A percentile compares a stretch with the other conserved stretches of the same genome.
phyloP scores from a whole-genome alignment of 2,797 vertebrate genomes.

The Pipistrellus pipistrellus region DNA sequence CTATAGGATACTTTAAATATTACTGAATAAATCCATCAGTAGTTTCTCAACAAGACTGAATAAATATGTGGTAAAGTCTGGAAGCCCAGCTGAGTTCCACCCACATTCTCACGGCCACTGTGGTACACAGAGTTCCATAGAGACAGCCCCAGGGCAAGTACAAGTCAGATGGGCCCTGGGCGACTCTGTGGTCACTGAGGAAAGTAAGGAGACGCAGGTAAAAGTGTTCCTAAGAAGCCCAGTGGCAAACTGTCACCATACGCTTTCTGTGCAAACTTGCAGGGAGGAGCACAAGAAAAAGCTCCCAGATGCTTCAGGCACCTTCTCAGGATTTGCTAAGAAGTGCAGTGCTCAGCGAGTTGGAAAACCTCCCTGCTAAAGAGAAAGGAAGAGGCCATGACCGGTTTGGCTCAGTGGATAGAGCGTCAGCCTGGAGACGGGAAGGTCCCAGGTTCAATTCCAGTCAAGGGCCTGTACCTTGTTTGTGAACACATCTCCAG shows the following conservation, averaged over 20 bases:
- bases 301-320: neutral
- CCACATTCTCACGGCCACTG: constrained; percentile 93
- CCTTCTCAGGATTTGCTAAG: neutral
- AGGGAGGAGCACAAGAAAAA: neutral
- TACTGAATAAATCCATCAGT: neutral
- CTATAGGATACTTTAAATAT: neutral
- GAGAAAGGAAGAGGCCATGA: neutral
- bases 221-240: neutral
- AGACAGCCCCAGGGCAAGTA: constrained; percentile 91
- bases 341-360: neutral
- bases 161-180: constrained; percentile 83
- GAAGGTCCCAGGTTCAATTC: no score
- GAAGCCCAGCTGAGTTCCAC: neutral
- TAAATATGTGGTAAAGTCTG: neutral
- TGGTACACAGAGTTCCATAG: constrained; percentile 95
- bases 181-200: constrained; percentile 81
- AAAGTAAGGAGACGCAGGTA: neutral
- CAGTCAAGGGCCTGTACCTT: no score
- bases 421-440: no score
- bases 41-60: neutral
- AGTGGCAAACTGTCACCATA: neutral
- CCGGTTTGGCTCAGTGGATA: no score
- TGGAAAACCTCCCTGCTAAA: neutral
- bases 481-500: no score
- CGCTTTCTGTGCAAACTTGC: neutral